Evolutionary conservation across 2,888 invertebrate species (phyloP).

Genomic region (Cancer borealis): DNA sequence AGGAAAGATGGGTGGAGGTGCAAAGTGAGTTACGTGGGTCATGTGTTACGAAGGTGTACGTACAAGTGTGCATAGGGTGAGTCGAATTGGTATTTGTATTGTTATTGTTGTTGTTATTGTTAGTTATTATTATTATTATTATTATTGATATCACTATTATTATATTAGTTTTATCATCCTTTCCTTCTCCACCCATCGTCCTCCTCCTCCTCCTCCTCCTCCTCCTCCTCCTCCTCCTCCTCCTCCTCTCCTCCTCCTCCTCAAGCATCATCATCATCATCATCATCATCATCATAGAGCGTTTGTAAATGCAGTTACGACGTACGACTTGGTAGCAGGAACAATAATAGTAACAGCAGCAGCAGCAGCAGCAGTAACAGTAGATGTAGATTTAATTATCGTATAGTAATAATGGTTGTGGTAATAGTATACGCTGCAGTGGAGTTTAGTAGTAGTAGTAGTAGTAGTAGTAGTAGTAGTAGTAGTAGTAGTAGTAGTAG

Average conservation of each 20-base stretch:
- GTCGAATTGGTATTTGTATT: background rate
- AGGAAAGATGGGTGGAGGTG: background rate
- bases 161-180: too few species aligned
- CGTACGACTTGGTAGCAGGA: background rate
- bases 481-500: slow-evolving; percentile 7
- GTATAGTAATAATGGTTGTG: background rate
- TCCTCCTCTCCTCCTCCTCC: too few species aligned
- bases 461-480: background rate
- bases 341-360: background rate
- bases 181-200: too few species aligned
- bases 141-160: too few species aligned
- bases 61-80: background rate
- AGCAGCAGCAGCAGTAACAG: background rate
- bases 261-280: too few species aligned
- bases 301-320: too few species aligned
- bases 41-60: background rate
- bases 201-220: too few species aligned
- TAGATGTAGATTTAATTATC: background rate
- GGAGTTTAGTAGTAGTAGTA: background rate
- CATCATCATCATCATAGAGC: background rate
- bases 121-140: too few species aligned
- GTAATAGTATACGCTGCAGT: background rate
- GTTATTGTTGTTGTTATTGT: background rate
- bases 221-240: too few species aligned
- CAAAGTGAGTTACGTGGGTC: background rate